Evolutionary conservation across 2,797 vertebrate species (phyloP).

Genomic region (Rhincodon typus): DNA sequence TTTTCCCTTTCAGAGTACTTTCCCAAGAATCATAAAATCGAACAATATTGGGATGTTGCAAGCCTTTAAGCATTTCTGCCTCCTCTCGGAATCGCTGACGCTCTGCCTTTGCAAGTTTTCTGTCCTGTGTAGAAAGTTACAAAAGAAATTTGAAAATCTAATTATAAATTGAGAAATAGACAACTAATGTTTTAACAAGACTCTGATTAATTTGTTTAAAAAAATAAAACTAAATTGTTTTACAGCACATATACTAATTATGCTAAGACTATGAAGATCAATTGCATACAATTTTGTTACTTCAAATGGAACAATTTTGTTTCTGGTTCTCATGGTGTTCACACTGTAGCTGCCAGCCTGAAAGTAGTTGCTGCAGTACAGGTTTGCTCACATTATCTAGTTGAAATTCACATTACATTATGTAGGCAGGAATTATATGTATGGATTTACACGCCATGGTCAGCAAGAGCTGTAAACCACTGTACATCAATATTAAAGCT

Average conservation of each 20-base stretch:
- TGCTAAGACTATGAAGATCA: neutral
- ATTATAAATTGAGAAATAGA: neutral
- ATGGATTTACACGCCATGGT: neutral
- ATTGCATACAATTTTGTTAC: neutral
- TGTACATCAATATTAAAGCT: neutral
- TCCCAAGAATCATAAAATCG: slow-evolving; percentile 99
- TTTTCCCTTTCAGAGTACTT: slow-evolving; percentile 84
- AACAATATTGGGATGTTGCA: slow-evolving; percentile 96
- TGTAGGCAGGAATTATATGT: neutral
- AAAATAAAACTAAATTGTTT: neutral
- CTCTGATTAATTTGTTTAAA: neutral
- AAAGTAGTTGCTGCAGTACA: neutral
- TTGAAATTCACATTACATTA: neutral
- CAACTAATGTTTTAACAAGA: neutral
- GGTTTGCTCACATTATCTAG: neutral
- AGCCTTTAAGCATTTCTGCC: slow-evolving; percentile 94
- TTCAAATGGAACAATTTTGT: neutral
- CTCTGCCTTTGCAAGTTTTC: slow-evolving; percentile 89
- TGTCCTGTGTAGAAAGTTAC: slow-evolving; percentile 63
- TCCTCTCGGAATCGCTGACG: slow-evolving; percentile 96
- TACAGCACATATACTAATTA: neutral
- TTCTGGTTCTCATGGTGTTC: neutral
- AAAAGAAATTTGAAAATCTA: neutral
- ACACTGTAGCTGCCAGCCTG: neutral
- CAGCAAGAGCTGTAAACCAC: neutral